Evolutionary conservation across 1,140 invertebrate genomes (phyloP).

Genomic region (Zophobas morio): DNA sequence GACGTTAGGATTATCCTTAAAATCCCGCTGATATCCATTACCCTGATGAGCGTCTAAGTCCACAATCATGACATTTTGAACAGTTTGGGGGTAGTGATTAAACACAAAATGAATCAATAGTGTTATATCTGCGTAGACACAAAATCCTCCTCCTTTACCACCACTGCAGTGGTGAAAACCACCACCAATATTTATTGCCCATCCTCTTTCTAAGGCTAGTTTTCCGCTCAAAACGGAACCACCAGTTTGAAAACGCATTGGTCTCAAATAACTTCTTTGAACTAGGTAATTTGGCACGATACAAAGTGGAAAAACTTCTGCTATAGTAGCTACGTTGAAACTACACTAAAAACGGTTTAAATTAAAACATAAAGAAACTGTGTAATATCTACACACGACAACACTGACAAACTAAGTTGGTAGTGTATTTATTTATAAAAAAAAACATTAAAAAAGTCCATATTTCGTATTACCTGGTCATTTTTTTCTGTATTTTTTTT

Average conservation of each 20-base stretch:
- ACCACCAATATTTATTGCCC: conserved; percentile 93
- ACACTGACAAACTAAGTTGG: no score
- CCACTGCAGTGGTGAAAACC: conserved; percentile 89
- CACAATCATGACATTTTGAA: conserved; percentile 85
- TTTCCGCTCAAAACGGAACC: conserved; percentile 87
- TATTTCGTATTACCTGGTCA: no score
- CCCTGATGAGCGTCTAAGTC: conserved; percentile 93
- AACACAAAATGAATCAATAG: conserved; percentile 81
- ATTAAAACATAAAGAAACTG: no score
- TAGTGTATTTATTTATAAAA: no score
- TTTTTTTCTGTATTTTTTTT: no score
- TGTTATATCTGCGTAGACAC: conserved; percentile 91
- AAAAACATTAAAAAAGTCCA: no score
- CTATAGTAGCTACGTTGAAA: conserved; percentile 82
- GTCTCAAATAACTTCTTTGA: conserved; percentile 82
- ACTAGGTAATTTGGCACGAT: conserved; percentile 84
- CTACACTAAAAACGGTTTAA: conserved; percentile 70
- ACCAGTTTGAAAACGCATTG: conserved; percentile 86
- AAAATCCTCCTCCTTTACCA: conserved; percentile 86
- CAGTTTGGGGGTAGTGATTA: conserved; percentile 69
- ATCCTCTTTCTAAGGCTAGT: conserved; percentile 84
- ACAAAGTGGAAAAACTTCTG: conserved; percentile 82
- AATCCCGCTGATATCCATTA: conserved; percentile 89
- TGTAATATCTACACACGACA: no score
- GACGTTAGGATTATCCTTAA: conserved; percentile 79